Base-by-base conservation (phyloP, 53 echinoderm and acorn worm species). In the Paracentrotus lividus region DNA sequence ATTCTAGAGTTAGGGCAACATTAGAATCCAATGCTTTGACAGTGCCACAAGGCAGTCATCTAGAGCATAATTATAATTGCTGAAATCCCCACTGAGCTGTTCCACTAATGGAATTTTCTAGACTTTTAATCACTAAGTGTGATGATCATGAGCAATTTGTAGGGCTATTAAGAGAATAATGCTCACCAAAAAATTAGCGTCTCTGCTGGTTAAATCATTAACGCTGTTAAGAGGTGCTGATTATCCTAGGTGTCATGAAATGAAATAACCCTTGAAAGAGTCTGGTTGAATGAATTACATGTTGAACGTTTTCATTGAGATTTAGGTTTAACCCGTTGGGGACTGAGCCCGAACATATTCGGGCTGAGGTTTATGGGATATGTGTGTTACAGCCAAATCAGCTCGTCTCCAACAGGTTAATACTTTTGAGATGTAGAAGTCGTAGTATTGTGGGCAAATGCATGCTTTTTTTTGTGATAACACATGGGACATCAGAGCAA, bases 61-160 rank as follows among this genome's bases (percentile, higher is more conserved):
- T 40, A 18, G 12, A 72, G 72, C 72, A 72, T 72, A 38, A 38
- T 27, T 64, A 64, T 64, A 64, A 72, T 72, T 72, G 32, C 72
- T 72, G 36, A 36, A 38, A 72, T 72, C 72, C 72, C 72, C 40
- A 72, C 72, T 40, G 72, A 72, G 40, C 72, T 72, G 72, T 72
- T 72, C 32, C 72, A 21, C 40, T 72, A 72, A 72, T 72, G 72
- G 72, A 72, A 72, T 72, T 72, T 72, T 72, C 38, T 72, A 72
- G 72, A 72, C 72, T 38, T 72, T 40, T 72, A 72, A 72, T 40
- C 72, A 72, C 72, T 20, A 16, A 36, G 40, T 72, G 16, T 72
- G 40, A 72, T 72, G 40, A 38, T 72, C 33, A 72, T 15, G 1
- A 72, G 40, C 72, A 72, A 72, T 72, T 72, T 72, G 32, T 36